Base-by-base conservation (phyloP, 1,140 invertebrate genomes). In the Aphidius gifuensis region DNA sequence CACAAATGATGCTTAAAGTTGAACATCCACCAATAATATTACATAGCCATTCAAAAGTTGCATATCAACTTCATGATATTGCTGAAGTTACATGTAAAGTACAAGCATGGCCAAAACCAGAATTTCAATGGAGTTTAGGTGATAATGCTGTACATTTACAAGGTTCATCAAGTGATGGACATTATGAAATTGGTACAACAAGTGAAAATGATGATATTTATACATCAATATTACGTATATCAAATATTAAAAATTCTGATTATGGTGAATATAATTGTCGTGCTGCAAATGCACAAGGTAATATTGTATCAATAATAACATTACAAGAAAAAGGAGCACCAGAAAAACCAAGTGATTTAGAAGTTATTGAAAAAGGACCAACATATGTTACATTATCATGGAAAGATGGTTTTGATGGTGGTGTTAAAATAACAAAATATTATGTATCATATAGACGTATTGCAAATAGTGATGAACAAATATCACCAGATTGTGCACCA, bases 181-280 rank as follows among this genome's bases (percentile, higher is more conserved):
- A 92, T 70, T 96, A 95, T 74, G 88, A 92, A 64, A 92, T 93
- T 2, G 92, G 89, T 50, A 89, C 90, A 0, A 58, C 9, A 0
- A 86, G 85, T 5, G 87, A 92, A 56, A 87, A 90, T 62, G 92
- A 93, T 73, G 93, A 97, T 68, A 86, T 93, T 0, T 96, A 94
- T 74, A 88, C 87, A 0, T 93, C 91, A 1, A 83, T 92, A 0
- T 71, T 96, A 5, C 87, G 85, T 64, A 90, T 96, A 55, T 86
- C 86, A 16, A 87, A 90, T 48, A 85, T 96, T 5, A 86, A 87
- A 23, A 85, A 89, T 16, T 83, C 86, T 8, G 93, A 96, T 74
- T 96, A 96, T 71, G 93, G 93, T 0, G 91, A 93, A 48, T 97
- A 97, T 73, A 92, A 87, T 46, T 97, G 94, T 69, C 85, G 90